These are phyloP conservation scores for Meghimatium bilineatum DNA, from an alignment of 2,888 invertebrate genomes.

Conservation along the genomic window DNA sequence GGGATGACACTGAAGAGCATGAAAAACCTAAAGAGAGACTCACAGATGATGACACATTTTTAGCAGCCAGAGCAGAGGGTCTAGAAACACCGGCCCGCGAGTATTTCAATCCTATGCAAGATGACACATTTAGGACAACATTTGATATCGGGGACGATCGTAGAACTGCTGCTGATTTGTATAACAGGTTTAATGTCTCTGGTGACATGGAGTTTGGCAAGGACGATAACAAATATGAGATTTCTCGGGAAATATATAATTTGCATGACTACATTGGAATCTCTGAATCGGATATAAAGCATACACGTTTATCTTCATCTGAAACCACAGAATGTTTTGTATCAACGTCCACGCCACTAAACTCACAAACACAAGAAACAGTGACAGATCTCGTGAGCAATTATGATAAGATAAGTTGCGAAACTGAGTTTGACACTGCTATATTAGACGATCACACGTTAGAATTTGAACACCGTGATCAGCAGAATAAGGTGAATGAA, in stretches of 20 bases:
- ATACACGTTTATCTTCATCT: too few species aligned
- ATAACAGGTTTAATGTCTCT: too few species aligned
- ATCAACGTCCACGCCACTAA: constrained; percentile 17
- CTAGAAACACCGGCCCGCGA: not conserved
- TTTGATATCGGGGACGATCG: not conserved
- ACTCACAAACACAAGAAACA: constrained; percentile 21
- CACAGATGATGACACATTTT: not conserved
- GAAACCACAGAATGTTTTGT: too few species aligned
- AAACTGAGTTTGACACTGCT: not conserved
- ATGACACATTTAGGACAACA: not conserved
- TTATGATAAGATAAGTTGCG: not conserved
- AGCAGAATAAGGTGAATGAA: not conserved
- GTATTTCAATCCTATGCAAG: not conserved
- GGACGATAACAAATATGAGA: not conserved
- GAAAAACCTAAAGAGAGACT: not conserved
- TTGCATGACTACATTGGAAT: too few species aligned
- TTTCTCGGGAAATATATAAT: not conserved
- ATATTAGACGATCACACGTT: not conserved
- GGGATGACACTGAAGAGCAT: not conserved
- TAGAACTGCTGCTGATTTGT: too few species aligned
- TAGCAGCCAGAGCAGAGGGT: not conserved
- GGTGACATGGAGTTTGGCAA: not conserved
- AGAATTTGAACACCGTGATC: not conserved
- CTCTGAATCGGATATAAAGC: too few species aligned
- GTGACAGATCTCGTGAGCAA: not conserved